Base-by-base conservation (phyloP, 2,113 vertebrate species). In the Cathartes aura region DNA sequence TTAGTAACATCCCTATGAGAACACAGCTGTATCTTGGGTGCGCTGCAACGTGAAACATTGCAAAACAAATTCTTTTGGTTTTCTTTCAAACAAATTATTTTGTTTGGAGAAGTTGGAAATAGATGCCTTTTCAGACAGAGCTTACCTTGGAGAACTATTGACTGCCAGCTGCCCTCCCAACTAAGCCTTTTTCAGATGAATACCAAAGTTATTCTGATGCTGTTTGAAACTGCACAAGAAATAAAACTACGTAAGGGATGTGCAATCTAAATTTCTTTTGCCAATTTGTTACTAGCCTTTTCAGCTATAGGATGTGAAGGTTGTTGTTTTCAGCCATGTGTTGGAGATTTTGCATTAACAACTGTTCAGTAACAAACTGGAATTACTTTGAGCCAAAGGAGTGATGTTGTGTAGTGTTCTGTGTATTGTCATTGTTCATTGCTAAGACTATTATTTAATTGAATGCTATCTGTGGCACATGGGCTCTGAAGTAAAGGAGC, bases 161-260 rank as follows among this genome's bases (percentile, higher is more conserved):
- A 29, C 29, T 76, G 71, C 52, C 66, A 70, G 62, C 52, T 43
- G 75, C 78, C 82, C 73, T 93, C 83, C 86, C 70, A 87, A 1
- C 72, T n/a, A 40, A 55, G 64, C 83, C 81, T 87, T 85, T 82
- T 82, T 63, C 83, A 79, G 62, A 42, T 67, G 19, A 96, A 96
- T 93, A 91, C 97, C 95, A 94, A 97, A 96, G 93, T 85, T 94
- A 56, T 16, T 84, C 60, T 48, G 34, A 68, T 63, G 81, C 91
- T 72, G 34, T 96, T 92, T 84, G 85, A 79, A 80, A 52, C 64
- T 92, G 84, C 91, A 72, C 70, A 64, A 68, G 84, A 91, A 87
- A 79, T 84, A 93, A 87, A 96, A 74, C 74, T 50, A 12, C 5
- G 0, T 64, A 38, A 94, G 95, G 91, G 96, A 92, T 73, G 89